phyloP scores from a whole-genome alignment of 2,888 invertebrate genomes.

The Parnassius smintheus region DNA sequence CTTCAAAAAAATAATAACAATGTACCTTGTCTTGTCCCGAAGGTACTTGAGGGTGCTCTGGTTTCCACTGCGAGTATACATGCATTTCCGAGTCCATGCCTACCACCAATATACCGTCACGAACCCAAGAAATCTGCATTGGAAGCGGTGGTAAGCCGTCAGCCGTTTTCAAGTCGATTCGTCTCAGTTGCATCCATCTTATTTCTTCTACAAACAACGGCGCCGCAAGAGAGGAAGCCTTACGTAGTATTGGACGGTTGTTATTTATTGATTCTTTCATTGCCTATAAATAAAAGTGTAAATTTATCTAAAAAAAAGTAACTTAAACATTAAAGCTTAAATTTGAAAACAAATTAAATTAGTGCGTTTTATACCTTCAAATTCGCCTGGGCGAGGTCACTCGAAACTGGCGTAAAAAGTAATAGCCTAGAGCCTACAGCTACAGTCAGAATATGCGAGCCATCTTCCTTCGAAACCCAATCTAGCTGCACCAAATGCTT shows the following conservation, averaged over 20 bases:
- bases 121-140: constrained; percentile 99
- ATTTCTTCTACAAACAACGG: constrained; percentile 95
- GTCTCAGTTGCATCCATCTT: constrained; percentile 97
- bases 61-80: constrained; percentile 99
- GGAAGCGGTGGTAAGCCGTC: constrained; percentile 98
- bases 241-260: constrained; percentile 91
- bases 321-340: neutral
- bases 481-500: constrained; percentile 97
- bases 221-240: constrained; percentile 94
- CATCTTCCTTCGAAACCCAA: constrained; percentile 99
- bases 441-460: constrained; percentile 97
- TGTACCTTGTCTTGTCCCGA: constrained; percentile 58
- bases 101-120: constrained; percentile 98
- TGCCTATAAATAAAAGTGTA: constrained; percentile 64
- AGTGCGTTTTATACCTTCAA: constrained; percentile 81
- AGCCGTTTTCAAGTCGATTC: constrained; percentile 94
- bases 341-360: neutral
- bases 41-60: constrained; percentile 73
- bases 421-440: constrained; percentile 96
- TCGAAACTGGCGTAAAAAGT: constrained; percentile 95
- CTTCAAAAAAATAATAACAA: neutral
- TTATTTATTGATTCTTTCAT: constrained; percentile 93
- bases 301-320: neutral
- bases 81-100: constrained; percentile 99
- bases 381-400: constrained; percentile 96